Evolutionary conservation across 2,113 vertebrate genomes (phyloP).

Genomic region (Choloepus hoffmanni): DNA sequence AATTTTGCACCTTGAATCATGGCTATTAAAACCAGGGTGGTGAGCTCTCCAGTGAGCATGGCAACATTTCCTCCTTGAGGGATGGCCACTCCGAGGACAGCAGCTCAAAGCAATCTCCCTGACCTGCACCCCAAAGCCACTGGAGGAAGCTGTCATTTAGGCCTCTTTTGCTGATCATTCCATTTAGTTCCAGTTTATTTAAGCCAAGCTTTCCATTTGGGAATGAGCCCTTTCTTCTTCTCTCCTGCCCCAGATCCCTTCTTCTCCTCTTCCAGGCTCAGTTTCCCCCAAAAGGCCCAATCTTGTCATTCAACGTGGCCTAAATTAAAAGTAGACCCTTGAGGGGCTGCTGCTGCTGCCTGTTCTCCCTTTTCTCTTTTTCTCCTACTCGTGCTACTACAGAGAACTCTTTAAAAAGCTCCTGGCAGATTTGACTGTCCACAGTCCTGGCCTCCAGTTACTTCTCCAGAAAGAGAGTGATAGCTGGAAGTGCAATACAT

Average conservation of each 20-base stretch:
- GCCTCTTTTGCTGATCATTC: neutral
- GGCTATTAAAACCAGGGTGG: slow-evolving; percentile 67
- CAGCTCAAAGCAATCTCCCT: neutral
- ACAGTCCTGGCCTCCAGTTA: neutral
- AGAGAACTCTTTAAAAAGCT: neutral
- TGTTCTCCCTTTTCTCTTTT: neutral
- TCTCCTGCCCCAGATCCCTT: neutral
- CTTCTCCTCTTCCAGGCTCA: neutral
- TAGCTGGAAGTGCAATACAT: neutral
- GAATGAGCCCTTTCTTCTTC: neutral
- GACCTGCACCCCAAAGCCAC: neutral
- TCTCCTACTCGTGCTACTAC: neutral
- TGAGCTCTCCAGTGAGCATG: neutral
- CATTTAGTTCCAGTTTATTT: neutral
- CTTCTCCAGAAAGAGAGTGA: neutral
- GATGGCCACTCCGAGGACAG: neutral
- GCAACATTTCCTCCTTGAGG: slow-evolving; percentile 30
- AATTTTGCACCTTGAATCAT: slow-evolving; percentile 76
- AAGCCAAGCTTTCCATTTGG: neutral
- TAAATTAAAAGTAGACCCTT: slow-evolving; percentile 12
- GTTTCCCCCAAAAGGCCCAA: neutral
- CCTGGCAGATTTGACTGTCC: neutral
- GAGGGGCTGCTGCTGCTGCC: neutral
- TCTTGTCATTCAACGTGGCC: neutral
- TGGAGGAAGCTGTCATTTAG: neutral